These are phyloP conservation scores for Seriola aureovittata DNA, from an alignment of 2,113 vertebrate species.

Conservation along the genomic window DNA sequence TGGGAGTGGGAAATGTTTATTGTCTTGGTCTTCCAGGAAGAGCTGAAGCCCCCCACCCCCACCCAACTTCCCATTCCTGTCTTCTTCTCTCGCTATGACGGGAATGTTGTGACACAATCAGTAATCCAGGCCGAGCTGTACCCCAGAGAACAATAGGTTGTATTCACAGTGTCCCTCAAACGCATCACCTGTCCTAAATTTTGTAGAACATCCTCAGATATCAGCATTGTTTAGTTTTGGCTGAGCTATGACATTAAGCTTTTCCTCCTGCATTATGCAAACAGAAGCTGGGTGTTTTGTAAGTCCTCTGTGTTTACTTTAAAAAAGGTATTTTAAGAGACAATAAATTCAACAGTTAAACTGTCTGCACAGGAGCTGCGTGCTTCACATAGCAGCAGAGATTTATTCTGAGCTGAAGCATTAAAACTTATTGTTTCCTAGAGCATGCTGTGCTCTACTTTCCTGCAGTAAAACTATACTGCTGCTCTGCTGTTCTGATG, in stretches of 20 bases:
- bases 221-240: neutral
- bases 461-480: slow-evolving; percentile 37
- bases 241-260: neutral
- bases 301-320: slow-evolving; percentile 11
- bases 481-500: slow-evolving; percentile 12
- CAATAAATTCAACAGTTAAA: slow-evolving; percentile 33
- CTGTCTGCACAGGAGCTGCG: slow-evolving; percentile 31
- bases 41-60: neutral
- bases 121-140: slow-evolving; percentile 30
- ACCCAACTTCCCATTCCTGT: neutral
- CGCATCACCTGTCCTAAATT: slow-evolving; percentile 13
- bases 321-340: slow-evolving; percentile 42
- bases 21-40: slow-evolving; percentile 36
- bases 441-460: slow-evolving; percentile 31
- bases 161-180: slow-evolving; percentile 33
- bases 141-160: slow-evolving; percentile 32
- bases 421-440: slow-evolving; percentile 52
- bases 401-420: slow-evolving; percentile 49
- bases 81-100: slow-evolving; percentile 30
- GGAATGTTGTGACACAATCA: slow-evolving; percentile 62
- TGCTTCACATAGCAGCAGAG: slow-evolving; percentile 46
- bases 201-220: slow-evolving; percentile 1
- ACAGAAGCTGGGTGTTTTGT: slow-evolving; percentile 2
- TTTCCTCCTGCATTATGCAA: neutral
- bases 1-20: slow-evolving; percentile 5